Evolutionary conservation across 2,113 vertebrate genomes (phyloP).

Genomic region (Carlito syrichta): DNA sequence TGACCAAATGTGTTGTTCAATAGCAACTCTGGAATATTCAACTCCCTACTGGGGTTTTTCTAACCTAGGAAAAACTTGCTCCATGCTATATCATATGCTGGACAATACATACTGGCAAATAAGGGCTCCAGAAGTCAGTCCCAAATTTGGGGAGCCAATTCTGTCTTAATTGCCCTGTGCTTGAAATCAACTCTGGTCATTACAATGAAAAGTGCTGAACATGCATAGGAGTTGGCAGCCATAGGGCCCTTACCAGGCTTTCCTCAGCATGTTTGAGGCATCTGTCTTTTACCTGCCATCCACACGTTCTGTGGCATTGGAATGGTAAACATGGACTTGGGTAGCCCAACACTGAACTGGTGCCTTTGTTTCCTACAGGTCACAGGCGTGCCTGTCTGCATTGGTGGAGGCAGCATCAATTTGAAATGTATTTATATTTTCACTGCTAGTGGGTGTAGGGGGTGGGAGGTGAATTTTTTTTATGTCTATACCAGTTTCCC

Average conservation of each 20-base stretch:
- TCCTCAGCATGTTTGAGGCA: fast-evolving
- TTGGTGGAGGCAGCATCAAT: too few relatives aligned
- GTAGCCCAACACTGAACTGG: background rate
- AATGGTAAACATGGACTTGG: background rate
- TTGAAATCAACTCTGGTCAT: background rate
- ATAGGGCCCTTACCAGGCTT: background rate
- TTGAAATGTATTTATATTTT: too few relatives aligned
- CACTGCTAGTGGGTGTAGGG: too few relatives aligned
- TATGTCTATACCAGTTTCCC: too few relatives aligned
- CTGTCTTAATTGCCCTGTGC: background rate
- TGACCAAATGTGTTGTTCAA: background rate
- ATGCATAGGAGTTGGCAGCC: background rate
- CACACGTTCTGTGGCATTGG: background rate
- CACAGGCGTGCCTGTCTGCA: too few relatives aligned
- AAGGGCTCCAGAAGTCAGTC: background rate
- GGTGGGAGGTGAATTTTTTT: too few relatives aligned
- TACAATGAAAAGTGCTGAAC: too few relatives aligned
- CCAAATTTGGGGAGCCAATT: background rate
- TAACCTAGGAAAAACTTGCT: background rate
- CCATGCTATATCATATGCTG: fast-evolving
- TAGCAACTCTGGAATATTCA: background rate
- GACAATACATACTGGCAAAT: background rate
- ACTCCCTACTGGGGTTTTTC: background rate
- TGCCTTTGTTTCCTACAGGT: too few relatives aligned
- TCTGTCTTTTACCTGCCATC: background rate